These are phyloP conservation scores for Casuarius casuarius DNA, from an alignment of 2,113 vertebrate genomes.

Conservation along the genomic window DNA sequence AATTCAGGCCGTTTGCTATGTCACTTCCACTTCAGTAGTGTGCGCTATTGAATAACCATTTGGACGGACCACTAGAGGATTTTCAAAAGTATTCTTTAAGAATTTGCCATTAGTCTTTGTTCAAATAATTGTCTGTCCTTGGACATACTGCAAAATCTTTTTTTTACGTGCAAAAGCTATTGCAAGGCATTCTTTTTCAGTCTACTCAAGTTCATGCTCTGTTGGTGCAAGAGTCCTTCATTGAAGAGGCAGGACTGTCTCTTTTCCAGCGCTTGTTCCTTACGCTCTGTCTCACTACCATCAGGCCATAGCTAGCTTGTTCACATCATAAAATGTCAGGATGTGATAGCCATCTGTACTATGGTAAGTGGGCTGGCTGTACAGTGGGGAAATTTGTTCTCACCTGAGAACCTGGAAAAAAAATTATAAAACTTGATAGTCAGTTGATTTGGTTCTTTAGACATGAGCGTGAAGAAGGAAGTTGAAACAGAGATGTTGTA, in stretches of 20 bases:
- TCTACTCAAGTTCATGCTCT: neutral
- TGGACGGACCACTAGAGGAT: neutral
- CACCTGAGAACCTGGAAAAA: neutral
- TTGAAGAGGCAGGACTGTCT: neutral
- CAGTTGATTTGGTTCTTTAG: neutral
- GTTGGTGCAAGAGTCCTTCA: neutral
- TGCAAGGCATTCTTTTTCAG: neutral
- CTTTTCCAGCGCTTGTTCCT: neutral
- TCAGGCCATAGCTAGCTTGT: neutral
- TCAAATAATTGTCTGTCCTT: neutral
- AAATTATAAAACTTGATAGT: neutral
- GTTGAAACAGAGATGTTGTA: neutral
- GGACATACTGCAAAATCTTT: neutral
- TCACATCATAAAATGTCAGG: neutral
- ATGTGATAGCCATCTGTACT: neutral
- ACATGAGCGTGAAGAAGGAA: neutral
- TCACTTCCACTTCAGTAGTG: neutral
- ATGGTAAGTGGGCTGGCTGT: neutral
- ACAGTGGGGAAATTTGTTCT: neutral
- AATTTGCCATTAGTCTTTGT: neutral
- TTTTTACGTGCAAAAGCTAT: neutral
- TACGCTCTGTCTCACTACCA: neutral
- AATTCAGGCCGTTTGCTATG: neutral
- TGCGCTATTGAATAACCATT: neutral
- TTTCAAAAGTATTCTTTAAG: neutral